A percentile compares a stretch with the other conserved stretches of the same genome.
Evolutionary conservation across 1,140 invertebrate species (phyloP).

Genomic region (Drosophila parvula): DNA sequence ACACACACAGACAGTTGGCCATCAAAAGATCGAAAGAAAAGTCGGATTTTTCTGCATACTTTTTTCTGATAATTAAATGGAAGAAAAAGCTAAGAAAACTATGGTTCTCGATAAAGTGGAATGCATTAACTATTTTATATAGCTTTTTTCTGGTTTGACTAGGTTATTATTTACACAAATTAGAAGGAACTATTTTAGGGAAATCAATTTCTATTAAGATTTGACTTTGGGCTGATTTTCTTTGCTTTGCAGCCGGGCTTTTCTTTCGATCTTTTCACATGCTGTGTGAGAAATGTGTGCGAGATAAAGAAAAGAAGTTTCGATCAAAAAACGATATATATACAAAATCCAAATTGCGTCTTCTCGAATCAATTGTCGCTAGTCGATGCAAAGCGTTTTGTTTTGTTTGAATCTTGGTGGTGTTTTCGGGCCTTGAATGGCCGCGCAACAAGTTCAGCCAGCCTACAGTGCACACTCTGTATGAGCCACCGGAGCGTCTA

Average conservation of each 20-base stretch:
- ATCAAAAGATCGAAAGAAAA: constrained; percentile 13
- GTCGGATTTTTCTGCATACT: neutral
- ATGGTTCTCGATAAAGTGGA: too few relatives aligned
- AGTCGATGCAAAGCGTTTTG: constrained; percentile 17
- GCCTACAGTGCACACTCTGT: constrained; percentile 28
- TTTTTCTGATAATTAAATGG: neutral
- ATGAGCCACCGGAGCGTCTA: constrained; percentile 15
- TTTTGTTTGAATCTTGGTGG: constrained; percentile 5
- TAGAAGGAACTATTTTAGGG: neutral
- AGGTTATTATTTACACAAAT: neutral
- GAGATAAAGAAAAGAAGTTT: constrained; percentile 3
- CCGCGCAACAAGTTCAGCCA: constrained; percentile 47
- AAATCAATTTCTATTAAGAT: neutral
- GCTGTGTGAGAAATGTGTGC: constrained; percentile 3
- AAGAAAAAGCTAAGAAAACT: neutral
- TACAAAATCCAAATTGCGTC: constrained; percentile 24
- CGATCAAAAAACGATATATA: constrained; percentile 1
- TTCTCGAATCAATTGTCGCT: constrained; percentile 50
- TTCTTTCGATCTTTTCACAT: neutral
- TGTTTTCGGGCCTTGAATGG: constrained; percentile 7
- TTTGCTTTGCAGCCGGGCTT: neutral
- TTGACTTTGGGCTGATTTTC: neutral
- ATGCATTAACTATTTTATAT: neutral
- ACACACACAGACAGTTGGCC: constrained; percentile 28
- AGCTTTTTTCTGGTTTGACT: neutral